Base-by-base conservation (phyloP, 1,140 invertebrate genomes). In the Whitmania pigra region DNA sequence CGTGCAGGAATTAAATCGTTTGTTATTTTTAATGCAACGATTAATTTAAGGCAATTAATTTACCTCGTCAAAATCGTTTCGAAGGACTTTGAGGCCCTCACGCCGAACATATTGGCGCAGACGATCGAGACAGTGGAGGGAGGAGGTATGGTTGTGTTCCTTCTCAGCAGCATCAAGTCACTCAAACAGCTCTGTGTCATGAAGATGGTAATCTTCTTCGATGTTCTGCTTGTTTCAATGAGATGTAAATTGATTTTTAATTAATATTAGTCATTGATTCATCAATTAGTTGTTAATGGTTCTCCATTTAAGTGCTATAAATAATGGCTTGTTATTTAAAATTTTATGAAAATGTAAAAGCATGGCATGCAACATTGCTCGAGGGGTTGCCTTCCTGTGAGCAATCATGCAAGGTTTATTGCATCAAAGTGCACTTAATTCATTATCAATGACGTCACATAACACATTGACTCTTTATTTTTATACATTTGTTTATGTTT, bases 41-140 rank as follows among this genome's bases (percentile, higher is more conserved):
- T 36, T 36, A 36, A 36, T n/a, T n/a, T n/a, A n/a, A n/a, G n/a
- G n/a, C n/a, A 36, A 36, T 3, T 36, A 36, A 36, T 36, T 36
- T 2, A 3, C 6, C 6, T 36, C 6, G 31, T 36, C 6, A 6
- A 2, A 69, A 31, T 69, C 17, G 27, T 15, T 40, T 17, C 83
- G 84, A 80, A 93, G 88, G 96, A 99, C 84, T 99, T 99, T 86
- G 96, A 99, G 86, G 95, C 95, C 3, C 77, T 99, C 0, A 99
- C 96, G n/a, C 97, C 97, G 9, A 99, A 99, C 83, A 85, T 98
- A 60, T 84, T 99, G 78, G 97, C 97, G 0, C 85, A 96, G 75
- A 98, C 96, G 9, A 88, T 99, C 76, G 97, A 99, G 86, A 99
- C 97, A 0, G 92, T 99, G 0, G 93, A 98, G 86, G 96, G 97